Conservation (phyloP, 2,888 invertebrate species). For the Idaea biselata region DNA sequence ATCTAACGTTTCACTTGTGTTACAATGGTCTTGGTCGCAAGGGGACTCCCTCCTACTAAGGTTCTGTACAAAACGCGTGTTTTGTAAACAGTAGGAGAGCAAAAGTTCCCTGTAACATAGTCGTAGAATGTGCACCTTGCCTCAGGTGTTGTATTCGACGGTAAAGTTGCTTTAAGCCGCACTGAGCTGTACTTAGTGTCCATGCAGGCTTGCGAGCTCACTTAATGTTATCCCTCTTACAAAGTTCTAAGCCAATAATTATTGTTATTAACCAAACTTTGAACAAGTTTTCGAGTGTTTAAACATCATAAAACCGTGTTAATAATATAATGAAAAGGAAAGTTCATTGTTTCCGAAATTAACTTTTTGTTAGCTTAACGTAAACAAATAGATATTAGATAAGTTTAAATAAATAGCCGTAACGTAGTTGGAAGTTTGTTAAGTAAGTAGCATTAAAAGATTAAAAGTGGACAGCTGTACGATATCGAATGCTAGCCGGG, state of each 20-base stretch:
- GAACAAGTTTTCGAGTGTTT: slow-evolving; percentile 15
- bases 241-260: slow-evolving; percentile 47
- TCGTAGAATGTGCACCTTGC: slow-evolving; percentile 40
- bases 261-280: slow-evolving; percentile 33
- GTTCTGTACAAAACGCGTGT: slow-evolving; percentile 6
- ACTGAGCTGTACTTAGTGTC: slow-evolving; percentile 62
- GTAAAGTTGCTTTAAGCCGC: slow-evolving; percentile 71
- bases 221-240: slow-evolving; percentile 56
- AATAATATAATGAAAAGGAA: slow-evolving; percentile 6
- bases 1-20: too few species aligned
- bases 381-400: slow-evolving; percentile 14
- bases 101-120: not conserved
- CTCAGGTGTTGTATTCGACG: slow-evolving; percentile 69
- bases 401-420: slow-evolving; percentile 49
- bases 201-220: slow-evolving; percentile 55
- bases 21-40: too few species aligned
- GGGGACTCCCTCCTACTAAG: too few species aligned
- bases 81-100: not conserved
- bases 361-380: slow-evolving; percentile 6
- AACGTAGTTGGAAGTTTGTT: slow-evolving; percentile 61
- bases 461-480: slow-evolving; percentile 74
- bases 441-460: slow-evolving; percentile 79
- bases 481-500: slow-evolving; percentile 68
- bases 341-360: slow-evolving; percentile 6
- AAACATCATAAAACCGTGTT: not conserved